Conservation (phyloP, 2,888 invertebrate genomes). For the Drosophila mimica region DNA sequence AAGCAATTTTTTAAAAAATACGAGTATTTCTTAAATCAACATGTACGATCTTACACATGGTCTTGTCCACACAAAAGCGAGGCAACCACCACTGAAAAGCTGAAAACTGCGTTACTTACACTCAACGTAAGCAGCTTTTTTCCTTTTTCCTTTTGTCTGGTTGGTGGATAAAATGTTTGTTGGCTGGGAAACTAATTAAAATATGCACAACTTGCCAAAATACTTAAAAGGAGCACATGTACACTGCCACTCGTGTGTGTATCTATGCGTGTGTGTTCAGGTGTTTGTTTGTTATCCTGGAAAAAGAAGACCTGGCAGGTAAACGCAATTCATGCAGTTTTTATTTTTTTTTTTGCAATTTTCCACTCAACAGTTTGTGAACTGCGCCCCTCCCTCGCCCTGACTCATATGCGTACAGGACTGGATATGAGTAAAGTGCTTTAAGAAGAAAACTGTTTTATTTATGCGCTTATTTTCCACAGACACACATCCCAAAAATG, state of each 20-base stretch:
- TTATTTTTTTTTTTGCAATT: constrained; percentile 61
- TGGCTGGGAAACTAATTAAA: constrained; percentile 72
- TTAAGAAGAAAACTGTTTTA: constrained; percentile 55
- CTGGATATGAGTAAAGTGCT: constrained; percentile 29
- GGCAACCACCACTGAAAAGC: not conserved
- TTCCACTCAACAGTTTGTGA: constrained; percentile 70
- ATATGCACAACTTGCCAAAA: constrained; percentile 78
- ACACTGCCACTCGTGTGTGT: not conserved
- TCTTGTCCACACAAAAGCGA: not conserved
- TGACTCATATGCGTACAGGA: constrained; percentile 1
- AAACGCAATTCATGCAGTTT: constrained; percentile 68
- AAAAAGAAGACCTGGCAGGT: constrained; percentile 26
- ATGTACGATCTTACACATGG: not conserved
- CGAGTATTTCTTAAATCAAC: not conserved
- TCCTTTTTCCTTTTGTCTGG: constrained; percentile 19
- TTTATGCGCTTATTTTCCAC: constrained; percentile 61
- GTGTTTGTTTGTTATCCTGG: constrained; percentile 33
- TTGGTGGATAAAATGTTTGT: constrained; percentile 20
- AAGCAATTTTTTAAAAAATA: not conserved
- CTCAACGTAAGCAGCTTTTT: constrained; percentile 33
- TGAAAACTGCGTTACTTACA: constrained; percentile 45
- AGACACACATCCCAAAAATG: constrained; percentile 9
- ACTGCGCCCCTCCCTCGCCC: constrained; percentile 10
- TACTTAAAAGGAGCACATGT: constrained; percentile 60
- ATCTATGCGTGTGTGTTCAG: constrained; percentile 2